These are phyloP conservation scores for Pseudoatta argentina DNA, from an alignment of 1,140 invertebrate genomes.

Conservation along the genomic window DNA sequence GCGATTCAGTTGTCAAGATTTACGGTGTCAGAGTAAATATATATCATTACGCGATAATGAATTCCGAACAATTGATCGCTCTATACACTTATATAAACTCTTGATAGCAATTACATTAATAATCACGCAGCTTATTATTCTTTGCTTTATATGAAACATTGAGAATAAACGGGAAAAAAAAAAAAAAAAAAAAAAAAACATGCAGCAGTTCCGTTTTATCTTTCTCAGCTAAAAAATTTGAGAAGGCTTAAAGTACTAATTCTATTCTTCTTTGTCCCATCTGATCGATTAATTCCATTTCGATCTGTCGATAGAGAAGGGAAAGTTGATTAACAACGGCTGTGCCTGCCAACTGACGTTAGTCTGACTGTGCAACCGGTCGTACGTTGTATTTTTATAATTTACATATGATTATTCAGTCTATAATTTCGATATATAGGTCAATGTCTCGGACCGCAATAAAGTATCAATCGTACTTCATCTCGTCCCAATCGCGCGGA, in stretches of 20 bases:
- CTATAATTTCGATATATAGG: conserved; percentile 62
- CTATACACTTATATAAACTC: not conserved
- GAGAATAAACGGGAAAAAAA: not conserved
- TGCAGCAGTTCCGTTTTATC: not conserved
- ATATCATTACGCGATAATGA: not conserved
- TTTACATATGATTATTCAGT: conserved; percentile 59
- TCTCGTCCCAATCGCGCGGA: conserved; percentile 42
- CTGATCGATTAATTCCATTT: conserved; percentile 30
- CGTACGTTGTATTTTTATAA: conserved; percentile 46
- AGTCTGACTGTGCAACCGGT: conserved; percentile 36
- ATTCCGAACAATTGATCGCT: conserved; percentile 6
- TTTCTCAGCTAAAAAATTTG: not conserved
- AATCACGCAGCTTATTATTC: not conserved
- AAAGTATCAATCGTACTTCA: conserved; percentile 63
- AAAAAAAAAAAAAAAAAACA: no score
- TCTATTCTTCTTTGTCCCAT: not conserved
- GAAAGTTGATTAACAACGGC: conserved; percentile 54
- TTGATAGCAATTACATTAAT: not conserved
- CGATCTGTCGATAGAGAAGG: conserved; percentile 44
- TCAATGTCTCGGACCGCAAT: conserved; percentile 50
- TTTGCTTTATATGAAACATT: not conserved
- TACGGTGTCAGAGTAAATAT: not conserved
- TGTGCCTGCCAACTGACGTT: conserved; percentile 4
- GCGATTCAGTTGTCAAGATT: conserved; percentile 24
- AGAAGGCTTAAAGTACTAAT: not conserved